phyloP scores from a whole-genome alignment of 2,888 invertebrate species.

The Pachydiplax longipennis region DNA sequence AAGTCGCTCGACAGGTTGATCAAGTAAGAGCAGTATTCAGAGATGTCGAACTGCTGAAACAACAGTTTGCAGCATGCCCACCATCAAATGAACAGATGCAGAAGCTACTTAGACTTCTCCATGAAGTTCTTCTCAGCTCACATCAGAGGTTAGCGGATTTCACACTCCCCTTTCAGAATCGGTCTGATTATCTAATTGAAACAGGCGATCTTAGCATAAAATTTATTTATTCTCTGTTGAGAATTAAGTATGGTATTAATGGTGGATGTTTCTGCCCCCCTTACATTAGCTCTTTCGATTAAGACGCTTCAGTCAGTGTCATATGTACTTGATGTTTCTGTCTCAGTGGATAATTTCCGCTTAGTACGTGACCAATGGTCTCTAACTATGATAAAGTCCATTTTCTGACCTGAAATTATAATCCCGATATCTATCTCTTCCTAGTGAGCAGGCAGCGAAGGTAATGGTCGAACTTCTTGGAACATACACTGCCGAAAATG shows the following conservation, averaged over 20 bases:
- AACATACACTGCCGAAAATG: constrained; percentile 97
- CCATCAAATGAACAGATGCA: constrained; percentile 91
- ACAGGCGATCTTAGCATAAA: no score
- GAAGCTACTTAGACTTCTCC: constrained; percentile 85
- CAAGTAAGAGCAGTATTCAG: constrained; percentile 84
- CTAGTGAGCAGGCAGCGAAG: constrained; percentile 88
- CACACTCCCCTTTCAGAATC: no score
- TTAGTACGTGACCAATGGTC: no score
- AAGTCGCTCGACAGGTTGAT: constrained; percentile 87
- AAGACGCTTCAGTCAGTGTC: no score
- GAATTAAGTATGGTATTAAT: no score
- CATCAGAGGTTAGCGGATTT: constrained; percentile 73
- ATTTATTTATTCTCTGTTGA: no score
- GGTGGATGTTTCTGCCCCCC: no score
- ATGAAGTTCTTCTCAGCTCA: constrained; percentile 86
- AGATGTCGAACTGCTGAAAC: constrained; percentile 82
- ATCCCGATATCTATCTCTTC: constrained; percentile 48
- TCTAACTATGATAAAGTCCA: not conserved
- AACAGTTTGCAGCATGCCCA: constrained; percentile 79
- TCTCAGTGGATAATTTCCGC: no score
- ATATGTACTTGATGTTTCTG: no score
- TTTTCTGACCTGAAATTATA: not conserved
- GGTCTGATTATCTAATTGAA: no score
- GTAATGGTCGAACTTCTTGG: constrained; percentile 97
- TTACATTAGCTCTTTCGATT: no score